Evolutionary conservation across 2,113 vertebrate species (phyloP).

Genomic region (Phrynosoma platyrhinos): DNA sequence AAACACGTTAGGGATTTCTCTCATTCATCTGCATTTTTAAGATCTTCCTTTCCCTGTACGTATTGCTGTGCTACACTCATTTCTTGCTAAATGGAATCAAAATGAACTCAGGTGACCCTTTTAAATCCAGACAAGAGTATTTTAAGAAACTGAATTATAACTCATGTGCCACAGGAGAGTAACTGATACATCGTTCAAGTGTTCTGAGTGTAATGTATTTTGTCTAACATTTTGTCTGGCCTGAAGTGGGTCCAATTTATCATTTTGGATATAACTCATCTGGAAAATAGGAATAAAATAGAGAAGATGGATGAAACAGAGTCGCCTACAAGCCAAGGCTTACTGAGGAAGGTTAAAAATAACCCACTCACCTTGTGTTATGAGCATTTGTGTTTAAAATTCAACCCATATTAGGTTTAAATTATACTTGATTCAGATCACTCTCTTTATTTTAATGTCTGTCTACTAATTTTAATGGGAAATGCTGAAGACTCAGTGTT

Average conservation of each 20-base stretch:
- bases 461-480: neutral
- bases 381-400: slow-evolving; percentile 46
- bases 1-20: slow-evolving; percentile 42
- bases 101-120: slow-evolving; percentile 61
- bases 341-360: slow-evolving; percentile 41
- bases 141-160: slow-evolving; percentile 70
- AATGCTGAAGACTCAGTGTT: slow-evolving; percentile 4
- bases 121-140: slow-evolving; percentile 57
- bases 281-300: slow-evolving; percentile 28
- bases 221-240: slow-evolving; percentile 66
- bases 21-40: slow-evolving; percentile 29
- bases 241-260: slow-evolving; percentile 55
- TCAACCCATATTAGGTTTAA: slow-evolving; percentile 26
- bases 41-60: neutral
- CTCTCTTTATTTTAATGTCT: neutral
- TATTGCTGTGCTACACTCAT: slow-evolving; percentile 38
- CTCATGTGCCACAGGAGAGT: slow-evolving; percentile 52
- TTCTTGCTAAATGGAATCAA: slow-evolving; percentile 42
- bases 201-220: slow-evolving; percentile 58
- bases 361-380: slow-evolving; percentile 40
- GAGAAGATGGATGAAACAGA: slow-evolving; percentile 50
- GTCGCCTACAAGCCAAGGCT: slow-evolving; percentile 40
- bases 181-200: slow-evolving; percentile 63
- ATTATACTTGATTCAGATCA: slow-evolving; percentile 6
- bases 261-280: slow-evolving; percentile 43